Evolutionary conservation across 2,888 invertebrate genomes (phyloP).

Genomic region (Rhagophthalmus giganteus): DNA sequence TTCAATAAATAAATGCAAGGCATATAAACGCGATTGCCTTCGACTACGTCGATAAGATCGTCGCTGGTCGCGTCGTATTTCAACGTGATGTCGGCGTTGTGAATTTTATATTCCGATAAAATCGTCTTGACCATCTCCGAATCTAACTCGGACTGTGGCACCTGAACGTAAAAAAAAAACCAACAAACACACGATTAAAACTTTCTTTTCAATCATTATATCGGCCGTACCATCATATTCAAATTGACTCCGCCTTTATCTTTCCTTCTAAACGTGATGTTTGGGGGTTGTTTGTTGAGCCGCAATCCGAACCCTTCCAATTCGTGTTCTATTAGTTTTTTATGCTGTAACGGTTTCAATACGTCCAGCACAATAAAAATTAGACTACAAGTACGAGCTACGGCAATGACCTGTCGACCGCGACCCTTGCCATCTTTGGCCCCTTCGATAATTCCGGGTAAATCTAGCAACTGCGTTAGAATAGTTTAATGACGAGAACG

Average conservation of each 20-base stretch:
- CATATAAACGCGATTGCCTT: conserved; percentile 97
- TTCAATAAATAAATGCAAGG: conserved; percentile 98
- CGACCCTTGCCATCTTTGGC: conserved; percentile 99
- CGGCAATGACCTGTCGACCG: conserved; percentile 98
- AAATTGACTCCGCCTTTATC: conserved; percentile 99
- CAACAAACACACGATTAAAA: too few species aligned
- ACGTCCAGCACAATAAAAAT: conserved; percentile 98
- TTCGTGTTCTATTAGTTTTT: conserved; percentile 94
- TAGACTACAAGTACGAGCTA: conserved; percentile 96
- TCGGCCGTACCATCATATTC: conserved; percentile 73
- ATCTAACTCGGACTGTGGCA: conserved; percentile 62
- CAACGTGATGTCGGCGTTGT: conserved; percentile 96
- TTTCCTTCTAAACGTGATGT: conserved; percentile 93
- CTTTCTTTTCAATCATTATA: not conserved
- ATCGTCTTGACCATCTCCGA: conserved; percentile 93
- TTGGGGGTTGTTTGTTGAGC: conserved; percentile 94
- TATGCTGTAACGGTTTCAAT: conserved; percentile 95
- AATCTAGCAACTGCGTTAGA: conserved; percentile 80
- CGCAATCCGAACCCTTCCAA: conserved; percentile 98
- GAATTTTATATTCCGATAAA: conserved; percentile 96
- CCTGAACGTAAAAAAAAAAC: conserved; percentile 3
- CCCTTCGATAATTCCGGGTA: conserved; percentile 99
- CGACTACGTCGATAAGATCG: conserved; percentile 97
- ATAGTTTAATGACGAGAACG: not conserved
- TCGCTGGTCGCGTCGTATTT: conserved; percentile 95